Evolutionary conservation across 2,113 vertebrate genomes (phyloP), one percentile per base, ranked within the genome.

Genomic region (Oceanodroma tethys): DNA sequence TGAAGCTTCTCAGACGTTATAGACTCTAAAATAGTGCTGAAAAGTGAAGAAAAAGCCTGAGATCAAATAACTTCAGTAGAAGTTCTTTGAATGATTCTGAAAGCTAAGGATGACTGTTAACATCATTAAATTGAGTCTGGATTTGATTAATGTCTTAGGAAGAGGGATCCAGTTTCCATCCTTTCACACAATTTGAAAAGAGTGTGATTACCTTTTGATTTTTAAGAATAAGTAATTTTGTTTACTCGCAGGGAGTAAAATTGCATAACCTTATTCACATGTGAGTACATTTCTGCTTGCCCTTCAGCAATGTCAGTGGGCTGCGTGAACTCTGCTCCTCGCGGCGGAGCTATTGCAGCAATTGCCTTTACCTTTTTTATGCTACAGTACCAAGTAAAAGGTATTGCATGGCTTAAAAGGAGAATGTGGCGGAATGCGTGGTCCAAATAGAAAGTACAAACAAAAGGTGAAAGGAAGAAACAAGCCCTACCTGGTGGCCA

Each of bases 181-280:
- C 53, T 86, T 48, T 60, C 86, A 48, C 16, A 13, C 22, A 2
- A 0, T 7, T n/a, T 53, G 80, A 36, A 58, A n/a, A 45, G 50
- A 36, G 68, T 4, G 38, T 38, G 60, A 19, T 91, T 84, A 6
- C 32, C 59, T 60, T 25, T 36, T 53, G 47, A 17, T 6, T 45
- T 79, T 68, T 10, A n/a, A 29, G 47, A 82, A 67, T 16, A 7
- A 86, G 10, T 23, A 7, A 32, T 90, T 83, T 55, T 50, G 22
- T 89, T 88, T 36, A 26, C 20, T 71, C 9, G 3, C 21, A 6
- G 47, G 45, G 42, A 74, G 34, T 53, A 16, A 16, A 86, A 38
- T 2, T 6, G 36, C 30, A 2, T 19, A 14, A 7, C 48, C 8
- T 42, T 7, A 3, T 36, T 32, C 48, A 9, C 22, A 4, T 1